phyloP scores from a whole-genome alignment of 2,888 invertebrate species.

The Allolobophora icterica region DNA sequence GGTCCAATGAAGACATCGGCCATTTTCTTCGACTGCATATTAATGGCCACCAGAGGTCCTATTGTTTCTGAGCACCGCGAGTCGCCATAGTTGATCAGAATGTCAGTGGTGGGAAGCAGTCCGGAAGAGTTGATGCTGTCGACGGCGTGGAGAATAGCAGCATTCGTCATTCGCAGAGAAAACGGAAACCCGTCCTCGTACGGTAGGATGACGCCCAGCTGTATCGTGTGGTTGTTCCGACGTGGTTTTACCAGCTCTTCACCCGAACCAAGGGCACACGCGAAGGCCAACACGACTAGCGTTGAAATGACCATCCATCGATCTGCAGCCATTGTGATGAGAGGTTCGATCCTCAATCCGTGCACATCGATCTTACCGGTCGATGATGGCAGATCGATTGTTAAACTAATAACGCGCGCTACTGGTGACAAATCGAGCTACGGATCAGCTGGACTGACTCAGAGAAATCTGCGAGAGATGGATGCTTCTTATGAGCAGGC shows the following conservation, averaged over 20 bases:
- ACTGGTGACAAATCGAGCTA: too few relatives aligned
- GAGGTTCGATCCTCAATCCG: not conserved
- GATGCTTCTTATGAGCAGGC: not conserved
- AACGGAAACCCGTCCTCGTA: slow-evolving; percentile 50
- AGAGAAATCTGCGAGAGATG: too few relatives aligned
- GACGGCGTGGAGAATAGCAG: slow-evolving; percentile 60
- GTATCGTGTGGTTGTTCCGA: slow-evolving; percentile 42
- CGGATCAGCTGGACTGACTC: too few relatives aligned
- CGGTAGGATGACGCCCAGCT: slow-evolving; percentile 60
- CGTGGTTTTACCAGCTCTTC: not conserved
- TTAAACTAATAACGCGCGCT: too few relatives aligned
- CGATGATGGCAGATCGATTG: not conserved
- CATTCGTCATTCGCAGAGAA: slow-evolving; percentile 55
- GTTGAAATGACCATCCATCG: not conserved
- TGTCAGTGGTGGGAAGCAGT: not conserved
- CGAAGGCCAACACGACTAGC: not conserved
- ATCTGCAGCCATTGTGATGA: not conserved
- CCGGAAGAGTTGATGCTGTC: not conserved
- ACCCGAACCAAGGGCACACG: not conserved
- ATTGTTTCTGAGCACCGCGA: slow-evolving; percentile 59
- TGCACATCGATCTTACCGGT: not conserved
- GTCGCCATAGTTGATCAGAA: slow-evolving; percentile 47
- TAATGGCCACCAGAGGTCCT: slow-evolving; percentile 61
- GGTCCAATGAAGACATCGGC: slow-evolving; percentile 61
- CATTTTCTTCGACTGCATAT: slow-evolving; percentile 54